Evolutionary conservation across 2,113 vertebrate species (phyloP).

Genomic region (Seriola rivoliana): DNA sequence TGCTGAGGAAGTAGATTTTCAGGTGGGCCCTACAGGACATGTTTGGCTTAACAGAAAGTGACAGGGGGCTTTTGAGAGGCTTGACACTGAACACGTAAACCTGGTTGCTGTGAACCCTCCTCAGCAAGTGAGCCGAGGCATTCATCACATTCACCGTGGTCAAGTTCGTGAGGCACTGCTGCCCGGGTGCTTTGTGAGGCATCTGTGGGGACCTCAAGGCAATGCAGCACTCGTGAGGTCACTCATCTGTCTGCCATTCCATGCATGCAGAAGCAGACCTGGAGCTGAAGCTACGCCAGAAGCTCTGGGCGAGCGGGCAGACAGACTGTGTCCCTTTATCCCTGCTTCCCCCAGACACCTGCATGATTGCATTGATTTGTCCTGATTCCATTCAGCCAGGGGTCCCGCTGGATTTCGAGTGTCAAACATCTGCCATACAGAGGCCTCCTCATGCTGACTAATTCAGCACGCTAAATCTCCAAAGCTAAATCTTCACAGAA

Average conservation of each 20-base stretch:
- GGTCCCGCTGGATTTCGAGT: slow-evolving; percentile 77
- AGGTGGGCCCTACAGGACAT: slow-evolving; percentile 72
- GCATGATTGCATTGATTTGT: slow-evolving; percentile 82
- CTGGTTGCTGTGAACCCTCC: slow-evolving; percentile 60
- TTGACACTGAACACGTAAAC: slow-evolving; percentile 75
- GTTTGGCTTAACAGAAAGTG: slow-evolving; percentile 80
- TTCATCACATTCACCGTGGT: slow-evolving; percentile 77
- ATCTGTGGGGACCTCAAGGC: slow-evolving; percentile 84
- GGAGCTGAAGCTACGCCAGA: slow-evolving; percentile 69
- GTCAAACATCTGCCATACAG: slow-evolving; percentile 83
- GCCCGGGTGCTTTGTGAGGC: slow-evolving; percentile 60
- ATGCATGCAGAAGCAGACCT: slow-evolving; percentile 70
- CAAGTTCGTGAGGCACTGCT: slow-evolving; percentile 62
- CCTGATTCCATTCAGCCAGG: slow-evolving; percentile 75
- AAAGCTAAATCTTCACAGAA: slow-evolving; percentile 21
- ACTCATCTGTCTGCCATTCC: slow-evolving; percentile 78
- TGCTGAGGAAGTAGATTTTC: slow-evolving; percentile 68
- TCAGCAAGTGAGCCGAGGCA: slow-evolving; percentile 58
- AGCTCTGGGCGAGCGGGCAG: slow-evolving; percentile 56
- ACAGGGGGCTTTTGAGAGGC: slow-evolving; percentile 78
- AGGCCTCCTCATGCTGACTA: slow-evolving; percentile 43
- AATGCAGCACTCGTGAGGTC: slow-evolving; percentile 72
- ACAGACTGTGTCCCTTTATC: slow-evolving; percentile 77
- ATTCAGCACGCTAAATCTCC: slow-evolving; percentile 30
- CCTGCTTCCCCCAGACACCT: slow-evolving; percentile 78